Base-by-base conservation (phyloP, 2,797 vertebrate species). In the Dendrocincla tyrannina region DNA sequence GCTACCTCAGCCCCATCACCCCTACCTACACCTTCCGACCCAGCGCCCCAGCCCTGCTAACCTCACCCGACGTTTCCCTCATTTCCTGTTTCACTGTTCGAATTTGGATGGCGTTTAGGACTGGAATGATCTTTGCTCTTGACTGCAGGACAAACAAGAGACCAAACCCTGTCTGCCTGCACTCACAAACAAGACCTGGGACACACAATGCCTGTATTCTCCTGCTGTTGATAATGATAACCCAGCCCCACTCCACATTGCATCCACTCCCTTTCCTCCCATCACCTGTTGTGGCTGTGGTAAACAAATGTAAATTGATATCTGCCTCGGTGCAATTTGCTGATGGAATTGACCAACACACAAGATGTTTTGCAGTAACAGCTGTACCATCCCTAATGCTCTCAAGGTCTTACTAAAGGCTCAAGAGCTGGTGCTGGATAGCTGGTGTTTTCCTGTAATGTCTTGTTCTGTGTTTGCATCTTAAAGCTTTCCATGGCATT, bases 271-370 rank as follows among this genome's bases (percentile, higher is more conserved):
- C 67, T 84, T 46, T 73, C 55, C 37, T 96, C 60, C 82, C 58
- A 60, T 79, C 92, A 80, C 73, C 93, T 91, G 59, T 90, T 91
- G 85, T 94, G 95, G 79, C 83, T 86, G 88, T 93, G 91, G 77
- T 94, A 93, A 93, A 93, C 93, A 91, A 70, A 82, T 53, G 59
- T 41, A 74, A 93, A 66, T 30, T 47, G 63, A 60, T 85, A 88
- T 18, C 82, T 63, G 22, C 62, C 8, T 9, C 15, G 62, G 32
- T 93, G 79, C 76, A 86, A 53, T 85, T 89, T 84, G 85, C 85
- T 84, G 76, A 20, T 86, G 63, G 83, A 73, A 41, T 88, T 88
- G 91, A 82, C 78, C 73, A 86, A 28, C 44, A 52, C 70, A 75
- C 35, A 41, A 63, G 62, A 22, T 35, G 59, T 12, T 88, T 76